These are phyloP conservation scores for Meiosimyza platycephala DNA, from an alignment of 2,888 invertebrate genomes.

Conservation along the genomic window DNA sequence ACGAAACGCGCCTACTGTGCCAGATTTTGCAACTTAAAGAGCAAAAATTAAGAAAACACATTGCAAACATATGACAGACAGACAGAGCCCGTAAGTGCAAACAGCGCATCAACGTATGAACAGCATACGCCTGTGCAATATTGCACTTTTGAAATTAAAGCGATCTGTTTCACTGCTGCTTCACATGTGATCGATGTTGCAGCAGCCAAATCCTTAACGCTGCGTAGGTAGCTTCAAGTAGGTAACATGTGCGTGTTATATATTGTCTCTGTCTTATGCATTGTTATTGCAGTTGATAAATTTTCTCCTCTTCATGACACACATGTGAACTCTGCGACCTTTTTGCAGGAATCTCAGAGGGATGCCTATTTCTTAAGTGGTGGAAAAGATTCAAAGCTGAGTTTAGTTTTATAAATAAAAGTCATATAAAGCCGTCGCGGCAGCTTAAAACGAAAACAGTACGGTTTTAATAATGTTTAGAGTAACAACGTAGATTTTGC, in stretches of 20 bases:
- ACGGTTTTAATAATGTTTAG: too few species aligned
- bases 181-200: conserved; percentile 8
- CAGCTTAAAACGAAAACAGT: too few species aligned
- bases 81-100: conserved; percentile 45
- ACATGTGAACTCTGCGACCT: too few species aligned
- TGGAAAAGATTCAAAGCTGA: too few species aligned
- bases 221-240: conserved; percentile 41
- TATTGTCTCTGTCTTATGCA: background rate
- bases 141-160: conserved; percentile 43
- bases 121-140: conserved; percentile 13
- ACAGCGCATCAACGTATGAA: conserved; percentile 30
- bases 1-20: conserved; percentile 23
- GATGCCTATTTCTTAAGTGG: too few species aligned
- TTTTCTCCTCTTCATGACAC: background rate
- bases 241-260: conserved; percentile 38
- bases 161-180: background rate
- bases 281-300: background rate
- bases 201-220: background rate
- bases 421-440: too few species aligned
- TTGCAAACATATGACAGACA: conserved; percentile 63
- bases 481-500: too few species aligned
- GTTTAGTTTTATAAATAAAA: too few species aligned
- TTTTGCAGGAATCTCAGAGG: too few species aligned
- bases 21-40: conserved; percentile 10
- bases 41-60: conserved; percentile 48